phyloP scores from a whole-genome alignment of 2,888 invertebrate species.

The Xestia rhomboidea region DNA sequence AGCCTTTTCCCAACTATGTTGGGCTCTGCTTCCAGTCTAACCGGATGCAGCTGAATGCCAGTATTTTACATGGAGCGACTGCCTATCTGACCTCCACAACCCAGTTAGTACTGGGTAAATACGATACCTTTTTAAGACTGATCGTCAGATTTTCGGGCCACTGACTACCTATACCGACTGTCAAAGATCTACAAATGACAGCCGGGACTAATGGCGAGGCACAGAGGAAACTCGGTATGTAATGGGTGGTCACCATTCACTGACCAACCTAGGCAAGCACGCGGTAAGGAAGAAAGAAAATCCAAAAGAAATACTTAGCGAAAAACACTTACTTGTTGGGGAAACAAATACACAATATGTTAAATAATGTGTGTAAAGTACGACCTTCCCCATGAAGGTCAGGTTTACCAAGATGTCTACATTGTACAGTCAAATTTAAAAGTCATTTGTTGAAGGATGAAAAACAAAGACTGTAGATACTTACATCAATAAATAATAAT shows the following conservation, averaged over 20 bases:
- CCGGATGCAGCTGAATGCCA: too few species aligned
- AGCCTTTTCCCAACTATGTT: not conserved
- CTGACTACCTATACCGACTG: too few species aligned
- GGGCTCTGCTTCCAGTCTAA: not conserved
- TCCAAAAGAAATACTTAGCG: not conserved
- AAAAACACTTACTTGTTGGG: not conserved
- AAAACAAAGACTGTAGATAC: slow-evolving; percentile 26
- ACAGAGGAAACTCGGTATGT: too few species aligned
- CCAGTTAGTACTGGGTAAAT: too few species aligned
- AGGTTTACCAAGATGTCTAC: slow-evolving; percentile 28
- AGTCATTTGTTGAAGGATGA: slow-evolving; percentile 21
- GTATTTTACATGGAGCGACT: too few species aligned
- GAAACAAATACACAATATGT: not conserved
- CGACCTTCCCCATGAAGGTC: slow-evolving; percentile 44
- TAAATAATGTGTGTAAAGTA: slow-evolving; percentile 13
- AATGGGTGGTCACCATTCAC: too few species aligned
- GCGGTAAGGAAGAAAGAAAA: not conserved
- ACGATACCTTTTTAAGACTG: too few species aligned
- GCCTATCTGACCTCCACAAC: too few species aligned
- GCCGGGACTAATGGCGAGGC: too few species aligned
- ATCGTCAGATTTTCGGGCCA: too few species aligned
- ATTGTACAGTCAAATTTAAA: slow-evolving; percentile 47
- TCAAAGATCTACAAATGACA: too few species aligned
- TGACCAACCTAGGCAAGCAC: too few species aligned
- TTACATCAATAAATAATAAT: slow-evolving; percentile 26